Percentiles rank a stretch among this genome's conserved stretches.
Conservation (phyloP, 2,797 vertebrate species). For the Tokudaia tokunoshimensis region DNA sequence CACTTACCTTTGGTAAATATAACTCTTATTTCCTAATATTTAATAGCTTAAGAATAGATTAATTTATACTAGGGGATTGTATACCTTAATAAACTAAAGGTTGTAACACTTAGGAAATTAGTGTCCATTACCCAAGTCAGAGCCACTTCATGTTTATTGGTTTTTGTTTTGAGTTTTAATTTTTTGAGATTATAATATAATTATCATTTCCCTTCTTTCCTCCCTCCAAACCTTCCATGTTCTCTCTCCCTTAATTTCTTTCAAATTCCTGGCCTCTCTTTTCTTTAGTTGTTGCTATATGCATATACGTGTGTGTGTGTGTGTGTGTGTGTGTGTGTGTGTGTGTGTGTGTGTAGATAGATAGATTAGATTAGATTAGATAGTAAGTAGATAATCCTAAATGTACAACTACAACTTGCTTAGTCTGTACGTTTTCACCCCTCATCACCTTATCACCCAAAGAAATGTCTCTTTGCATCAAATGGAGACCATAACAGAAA, state of each 20-base stretch:
- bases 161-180: neutral
- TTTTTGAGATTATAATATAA: neutral
- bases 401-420: neutral
- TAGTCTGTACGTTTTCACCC: neutral
- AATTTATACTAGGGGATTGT: slow-evolving; percentile 1
- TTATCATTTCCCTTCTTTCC: neutral
- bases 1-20: slow-evolving; percentile 5
- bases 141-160: neutral
- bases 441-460: neutral
- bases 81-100: slow-evolving; percentile 7
- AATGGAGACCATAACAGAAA: neutral
- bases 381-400: neutral
- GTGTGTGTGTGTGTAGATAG: too few relatives aligned
- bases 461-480: neutral
- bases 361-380: neutral
- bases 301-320: neutral
- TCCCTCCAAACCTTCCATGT: neutral
- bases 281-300: neutral
- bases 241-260: neutral
- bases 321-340: neutral
- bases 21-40: slow-evolving; percentile 19
- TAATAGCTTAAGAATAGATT: slow-evolving; percentile 26
- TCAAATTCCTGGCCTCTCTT: neutral
- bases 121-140: slow-evolving; percentile 22
- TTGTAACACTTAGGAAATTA: slow-evolving; percentile 42